Evolutionary conservation across 2,797 vertebrate species (phyloP).

Genomic region (Fratercula arctica): DNA sequence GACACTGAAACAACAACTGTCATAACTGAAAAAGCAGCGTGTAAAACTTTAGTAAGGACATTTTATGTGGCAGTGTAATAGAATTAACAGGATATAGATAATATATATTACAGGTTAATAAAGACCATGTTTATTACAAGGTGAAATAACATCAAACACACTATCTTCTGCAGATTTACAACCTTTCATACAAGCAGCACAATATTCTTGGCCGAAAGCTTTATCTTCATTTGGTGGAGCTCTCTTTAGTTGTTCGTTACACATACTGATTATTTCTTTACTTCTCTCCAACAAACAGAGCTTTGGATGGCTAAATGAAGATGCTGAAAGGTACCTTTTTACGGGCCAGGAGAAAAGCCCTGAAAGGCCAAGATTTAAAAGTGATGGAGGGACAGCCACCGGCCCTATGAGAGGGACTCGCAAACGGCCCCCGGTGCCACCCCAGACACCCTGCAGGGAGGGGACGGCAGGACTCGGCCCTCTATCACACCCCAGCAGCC

Average conservation of each 20-base stretch:
- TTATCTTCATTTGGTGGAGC: too few relatives aligned
- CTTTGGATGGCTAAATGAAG: not conserved
- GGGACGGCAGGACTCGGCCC: not conserved
- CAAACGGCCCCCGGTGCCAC: too few relatives aligned
- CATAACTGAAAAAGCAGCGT: not conserved
- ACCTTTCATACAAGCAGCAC: not conserved
- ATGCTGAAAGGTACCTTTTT: not conserved
- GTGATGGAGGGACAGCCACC: fast-evolving
- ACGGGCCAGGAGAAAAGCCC: not conserved
- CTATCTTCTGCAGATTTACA: not conserved
- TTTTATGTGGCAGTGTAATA: not conserved
- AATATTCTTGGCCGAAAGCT: not conserved
- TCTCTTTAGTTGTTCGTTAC: not conserved
- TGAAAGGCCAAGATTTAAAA: fast-evolving
- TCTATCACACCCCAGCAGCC: not conserved
- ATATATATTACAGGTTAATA: not conserved
- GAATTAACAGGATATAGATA: not conserved
- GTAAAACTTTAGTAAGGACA: not conserved
- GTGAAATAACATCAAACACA: not conserved
- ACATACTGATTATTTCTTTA: not conserved
- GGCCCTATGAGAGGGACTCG: not conserved
- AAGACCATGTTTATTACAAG: not conserved
- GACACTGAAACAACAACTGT: not conserved
- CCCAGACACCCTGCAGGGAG: fast-evolving
- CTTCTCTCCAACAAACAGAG: not conserved